Conservation (phyloP, 2,888 invertebrate species). For the Dynastes maya region DNA sequence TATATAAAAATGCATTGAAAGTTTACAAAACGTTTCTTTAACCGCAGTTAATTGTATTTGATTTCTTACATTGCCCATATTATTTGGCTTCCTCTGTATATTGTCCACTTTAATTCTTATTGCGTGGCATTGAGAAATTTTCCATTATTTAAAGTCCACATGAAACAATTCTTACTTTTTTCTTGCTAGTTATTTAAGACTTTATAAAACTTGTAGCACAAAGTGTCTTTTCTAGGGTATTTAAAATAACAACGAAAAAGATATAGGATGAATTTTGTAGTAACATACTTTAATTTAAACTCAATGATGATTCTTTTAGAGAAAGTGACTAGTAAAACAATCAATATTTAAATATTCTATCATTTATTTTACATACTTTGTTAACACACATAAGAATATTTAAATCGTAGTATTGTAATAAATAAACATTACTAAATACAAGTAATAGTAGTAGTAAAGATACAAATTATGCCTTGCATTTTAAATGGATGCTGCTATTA, state of each 20-base stretch:
- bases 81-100: too few species aligned
- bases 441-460: conserved; percentile 57
- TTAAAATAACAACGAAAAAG: not conserved
- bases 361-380: conserved; percentile 38
- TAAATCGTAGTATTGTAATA: conserved; percentile 54
- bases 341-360: conserved; percentile 25
- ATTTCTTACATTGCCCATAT: too few species aligned
- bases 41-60: too few species aligned
- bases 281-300: not conserved
- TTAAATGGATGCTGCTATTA: conserved; percentile 52
- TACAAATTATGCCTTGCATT: conserved; percentile 56
- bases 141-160: too few species aligned
- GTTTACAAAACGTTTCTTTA: too few species aligned
- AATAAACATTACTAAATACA: conserved; percentile 59
- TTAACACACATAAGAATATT: conserved; percentile 41
- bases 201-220: not conserved
- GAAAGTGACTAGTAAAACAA: not conserved
- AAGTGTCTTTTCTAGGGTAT: not conserved
- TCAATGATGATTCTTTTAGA: not conserved
- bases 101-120: too few species aligned
- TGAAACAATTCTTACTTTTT: not conserved
- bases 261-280: not conserved
- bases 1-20: too few species aligned
- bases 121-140: too few species aligned
- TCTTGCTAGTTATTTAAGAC: not conserved